phyloP scores from a whole-genome alignment of 1,140 invertebrate species.

The Drosophila cardini region DNA sequence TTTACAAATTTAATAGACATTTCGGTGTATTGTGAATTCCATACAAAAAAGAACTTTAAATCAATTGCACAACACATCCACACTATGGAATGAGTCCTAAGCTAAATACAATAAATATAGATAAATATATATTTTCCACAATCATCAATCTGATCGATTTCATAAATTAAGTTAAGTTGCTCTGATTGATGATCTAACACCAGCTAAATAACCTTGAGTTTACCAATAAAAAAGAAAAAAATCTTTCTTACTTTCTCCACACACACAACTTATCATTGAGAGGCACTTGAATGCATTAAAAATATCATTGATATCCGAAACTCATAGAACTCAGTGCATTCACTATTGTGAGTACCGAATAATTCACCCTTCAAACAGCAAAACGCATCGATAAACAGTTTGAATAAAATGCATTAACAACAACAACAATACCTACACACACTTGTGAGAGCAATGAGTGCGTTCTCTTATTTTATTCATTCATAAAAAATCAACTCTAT shows the following conservation, averaged over 20 bases:
- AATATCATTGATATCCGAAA: constrained; percentile 70
- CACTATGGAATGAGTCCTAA: no score
- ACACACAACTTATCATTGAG: constrained; percentile 5
- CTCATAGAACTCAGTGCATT: constrained; percentile 37
- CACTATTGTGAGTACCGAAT: constrained; percentile 24
- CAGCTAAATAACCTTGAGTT: no score
- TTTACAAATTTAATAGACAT: no score
- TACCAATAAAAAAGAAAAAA: not conserved
- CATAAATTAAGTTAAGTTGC: no score
- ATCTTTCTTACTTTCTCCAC: not conserved
- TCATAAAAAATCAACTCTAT: constrained; percentile 59
- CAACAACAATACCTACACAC: constrained; percentile 24
- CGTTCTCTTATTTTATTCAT: constrained; percentile 29
- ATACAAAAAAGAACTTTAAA: no score
- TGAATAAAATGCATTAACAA: constrained; percentile 49
- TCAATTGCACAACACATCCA: no score
- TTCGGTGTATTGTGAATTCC: no score
- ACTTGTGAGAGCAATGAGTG: constrained; percentile 35
- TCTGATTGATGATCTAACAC: no score
- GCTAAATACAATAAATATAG: no score
- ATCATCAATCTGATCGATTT: no score
- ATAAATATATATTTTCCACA: no score
- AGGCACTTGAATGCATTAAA: constrained; percentile 54
- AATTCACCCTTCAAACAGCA: constrained; percentile 26
- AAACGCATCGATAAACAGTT: constrained; percentile 55